Evolutionary conservation across 2,888 invertebrate genomes (phyloP), one percentile per base, ranked within the genome.

Genomic region (Melieria omissa): DNA sequence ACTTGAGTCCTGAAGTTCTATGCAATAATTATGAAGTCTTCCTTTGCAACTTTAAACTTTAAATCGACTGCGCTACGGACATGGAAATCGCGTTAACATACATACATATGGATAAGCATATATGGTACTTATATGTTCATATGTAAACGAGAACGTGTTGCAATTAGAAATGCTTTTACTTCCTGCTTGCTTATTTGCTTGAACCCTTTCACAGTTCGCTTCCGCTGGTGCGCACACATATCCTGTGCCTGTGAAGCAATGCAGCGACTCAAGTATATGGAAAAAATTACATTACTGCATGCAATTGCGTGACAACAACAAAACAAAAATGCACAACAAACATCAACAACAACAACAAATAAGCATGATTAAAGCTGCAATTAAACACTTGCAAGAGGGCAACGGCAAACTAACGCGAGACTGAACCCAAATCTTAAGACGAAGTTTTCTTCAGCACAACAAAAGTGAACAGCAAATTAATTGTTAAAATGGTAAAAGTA

Each of bases 141-240:
- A 29, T 29, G 29, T 29, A 29, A 3, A 29, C 29, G 29, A 29
- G n/a, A 45, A 9, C 70, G 52, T 54, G 72, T 71, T 73, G 73
- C 74, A 74, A 74, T 73, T 76, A 76, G 74, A 76, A 76, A 74
- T 76, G 73, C 29, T 73, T 76, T 76, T 72, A 73, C 72, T 74
- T 73, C 74, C 73, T 29, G 61, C 58, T 58, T 14, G 41, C 29
- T 52, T 14, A 29, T 58, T 58, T 29, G 29, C 29, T 29, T 29
- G 58, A 4, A 41, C 16, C 14, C 16, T n/a, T 57, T 57, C 29
- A 9, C 29, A 14, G n/a, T 57, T 57, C 12, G 42, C 44, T 41
- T 41, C 7, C 44, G 44, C 29, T 41, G 61, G 7, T 61, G 61
- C 9, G 61, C 9, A 12, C 29, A 61, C 44, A 42, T 61, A 10